Evolutionary conservation across 2,797 vertebrate species (phyloP).

Genomic region (Acrossocheilus wenchowensis): DNA sequence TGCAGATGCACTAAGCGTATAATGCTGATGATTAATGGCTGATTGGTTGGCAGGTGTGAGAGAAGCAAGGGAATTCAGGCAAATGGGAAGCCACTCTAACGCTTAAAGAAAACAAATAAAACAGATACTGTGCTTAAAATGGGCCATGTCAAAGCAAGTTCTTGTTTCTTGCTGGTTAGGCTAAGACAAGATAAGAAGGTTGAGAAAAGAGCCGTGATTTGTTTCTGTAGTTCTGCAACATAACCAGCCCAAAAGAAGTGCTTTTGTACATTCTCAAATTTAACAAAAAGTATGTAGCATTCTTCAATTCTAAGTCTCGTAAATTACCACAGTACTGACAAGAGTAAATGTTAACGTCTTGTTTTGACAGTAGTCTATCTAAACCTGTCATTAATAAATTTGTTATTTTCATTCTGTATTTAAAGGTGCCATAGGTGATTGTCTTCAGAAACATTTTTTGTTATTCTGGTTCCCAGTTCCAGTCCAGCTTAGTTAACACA

Average conservation of each 20-base stretch:
- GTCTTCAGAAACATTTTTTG: too few relatives aligned
- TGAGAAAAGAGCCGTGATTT: neutral
- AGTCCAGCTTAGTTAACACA: too few relatives aligned
- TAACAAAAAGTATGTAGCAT: neutral
- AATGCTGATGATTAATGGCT: conserved; percentile 49
- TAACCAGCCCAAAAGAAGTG: neutral
- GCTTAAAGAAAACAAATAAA: conserved; percentile 38
- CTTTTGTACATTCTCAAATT: neutral
- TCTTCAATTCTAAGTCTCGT: neutral
- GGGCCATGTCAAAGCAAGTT: conserved; percentile 10
- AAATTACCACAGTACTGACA: neutral
- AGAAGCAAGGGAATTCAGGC: conserved; percentile 26
- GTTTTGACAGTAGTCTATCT: neutral
- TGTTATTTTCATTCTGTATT: neutral
- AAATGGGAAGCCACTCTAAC: neutral
- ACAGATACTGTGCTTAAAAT: conserved; percentile 21
- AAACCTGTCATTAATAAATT: neutral
- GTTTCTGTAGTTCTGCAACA: neutral
- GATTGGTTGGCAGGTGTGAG: conserved; percentile 48
- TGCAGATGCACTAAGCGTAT: conserved; percentile 38
- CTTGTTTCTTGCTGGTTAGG: neutral
- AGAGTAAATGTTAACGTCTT: neutral
- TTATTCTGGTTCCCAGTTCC: too few relatives aligned
- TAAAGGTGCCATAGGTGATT: too few relatives aligned
- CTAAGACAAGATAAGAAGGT: neutral